phyloP scores from a whole-genome alignment of 1,140 invertebrate species.

The Paraescarpia echinospica region DNA sequence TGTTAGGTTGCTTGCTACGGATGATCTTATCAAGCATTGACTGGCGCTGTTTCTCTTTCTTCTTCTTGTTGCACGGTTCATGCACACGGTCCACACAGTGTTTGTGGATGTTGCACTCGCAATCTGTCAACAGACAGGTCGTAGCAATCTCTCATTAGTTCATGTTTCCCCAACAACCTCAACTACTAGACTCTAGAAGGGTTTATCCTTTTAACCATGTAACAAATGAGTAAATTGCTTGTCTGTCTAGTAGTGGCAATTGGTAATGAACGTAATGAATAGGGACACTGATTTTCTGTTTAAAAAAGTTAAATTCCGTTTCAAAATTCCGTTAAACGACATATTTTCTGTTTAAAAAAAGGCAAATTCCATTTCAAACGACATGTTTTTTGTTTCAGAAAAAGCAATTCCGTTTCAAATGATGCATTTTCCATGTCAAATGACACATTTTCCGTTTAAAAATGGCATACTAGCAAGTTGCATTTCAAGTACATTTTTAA shows the following conservation, averaged over 20 bases:
- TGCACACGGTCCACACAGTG: conserved; percentile 79
- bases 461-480: too few relatives aligned
- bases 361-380: too few relatives aligned
- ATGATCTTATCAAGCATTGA: conserved; percentile 34
- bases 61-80: conserved; percentile 63
- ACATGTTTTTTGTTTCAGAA: too few relatives aligned
- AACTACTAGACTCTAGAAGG: background rate
- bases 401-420: too few relatives aligned
- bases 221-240: background rate
- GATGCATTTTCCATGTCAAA: too few relatives aligned
- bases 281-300: too few relatives aligned
- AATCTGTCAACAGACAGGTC: conserved; percentile 65
- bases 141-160: background rate
- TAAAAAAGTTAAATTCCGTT: too few relatives aligned
- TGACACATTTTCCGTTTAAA: too few relatives aligned
- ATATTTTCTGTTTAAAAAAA: too few relatives aligned
- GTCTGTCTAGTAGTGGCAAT: background rate
- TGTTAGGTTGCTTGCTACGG: conserved; percentile 26
- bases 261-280: too few relatives aligned
- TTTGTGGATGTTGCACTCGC: conserved; percentile 85
- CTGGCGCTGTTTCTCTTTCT: conserved; percentile 22
- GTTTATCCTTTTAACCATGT: background rate
- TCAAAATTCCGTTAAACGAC: too few relatives aligned
- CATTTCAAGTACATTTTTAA: too few relatives aligned
- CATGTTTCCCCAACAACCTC: background rate